These are phyloP conservation scores for Pardosa pseudoannulata DNA, from an alignment of 2,888 invertebrate genomes.

Conservation along the genomic window DNA sequence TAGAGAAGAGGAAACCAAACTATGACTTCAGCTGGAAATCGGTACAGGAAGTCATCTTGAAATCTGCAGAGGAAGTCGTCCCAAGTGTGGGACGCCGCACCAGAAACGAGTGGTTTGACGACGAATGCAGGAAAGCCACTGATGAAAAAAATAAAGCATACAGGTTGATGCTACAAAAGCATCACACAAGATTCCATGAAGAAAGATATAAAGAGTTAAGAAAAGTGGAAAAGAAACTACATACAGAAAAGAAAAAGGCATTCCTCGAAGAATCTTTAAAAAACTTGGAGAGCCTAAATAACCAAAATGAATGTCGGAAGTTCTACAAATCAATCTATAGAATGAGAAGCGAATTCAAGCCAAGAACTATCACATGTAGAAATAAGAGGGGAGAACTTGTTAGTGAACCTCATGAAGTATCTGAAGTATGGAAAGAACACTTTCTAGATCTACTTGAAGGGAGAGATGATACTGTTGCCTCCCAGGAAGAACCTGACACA, in stretches of 20 bases:
- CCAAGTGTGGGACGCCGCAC: background rate
- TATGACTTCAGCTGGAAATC: background rate
- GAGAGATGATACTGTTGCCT: no score
- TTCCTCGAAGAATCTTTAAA: background rate
- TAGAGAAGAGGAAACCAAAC: background rate
- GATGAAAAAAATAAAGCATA: constrained; percentile 10
- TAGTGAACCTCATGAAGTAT: no score
- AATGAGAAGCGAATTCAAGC: background rate
- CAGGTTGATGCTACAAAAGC: constrained; percentile 5
- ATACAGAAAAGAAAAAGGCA: constrained; percentile 12
- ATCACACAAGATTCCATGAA: background rate
- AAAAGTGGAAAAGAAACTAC: constrained; percentile 5
- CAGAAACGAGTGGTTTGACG: constrained; percentile 11
- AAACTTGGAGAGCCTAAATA: background rate
- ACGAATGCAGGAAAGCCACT: background rate
- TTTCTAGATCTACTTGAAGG: no score
- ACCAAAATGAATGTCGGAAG: no score
- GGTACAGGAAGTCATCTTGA: constrained; percentile 4
- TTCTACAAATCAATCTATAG: no score
- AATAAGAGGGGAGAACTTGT: background rate
- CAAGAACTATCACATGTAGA: no score
- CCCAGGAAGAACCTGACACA: background rate
- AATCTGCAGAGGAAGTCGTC: background rate
- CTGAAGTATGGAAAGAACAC: no score
- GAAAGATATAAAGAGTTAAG: background rate